Evolutionary conservation across 2,113 vertebrate genomes (phyloP), one percentile per base, ranked within the genome.

Genomic region (Tretioscincus oriximinensis): DNA sequence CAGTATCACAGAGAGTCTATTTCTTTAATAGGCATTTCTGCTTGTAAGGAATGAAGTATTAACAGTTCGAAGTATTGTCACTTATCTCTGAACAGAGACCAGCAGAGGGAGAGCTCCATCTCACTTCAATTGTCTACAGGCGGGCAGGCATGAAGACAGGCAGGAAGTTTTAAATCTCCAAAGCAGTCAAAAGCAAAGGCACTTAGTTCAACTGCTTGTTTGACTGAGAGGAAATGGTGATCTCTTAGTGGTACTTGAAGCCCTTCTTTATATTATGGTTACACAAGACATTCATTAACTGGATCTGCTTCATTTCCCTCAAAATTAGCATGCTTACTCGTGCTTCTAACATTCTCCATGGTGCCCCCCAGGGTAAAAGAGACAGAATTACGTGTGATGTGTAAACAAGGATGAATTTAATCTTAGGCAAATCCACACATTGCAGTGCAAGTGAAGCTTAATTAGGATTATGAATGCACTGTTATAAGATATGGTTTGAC

Each of bases 351-450:
- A 86, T 92, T 91, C 71, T 88, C 9, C 85, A 76, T 82, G 64
- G 74, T 86, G 11, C 90, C 72, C 31, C 76, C 84, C 28, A 70
- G 77, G 82, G 81, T 86, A 85, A 90, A 86, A 74, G 41, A 91
- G 83, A 91, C 60, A 89, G 82, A 92, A 92, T 92, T 93, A 88
- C 31, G 12, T 91, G 84, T 81, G 87, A 87, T 89, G 54, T 94
- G 82, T 90, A 93, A 95, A 93, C 26, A 92, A 70, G 64, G 82
- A 92, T 94, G 90, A 93, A 90, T 91, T 91, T 91, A 91, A 91
- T 93, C 81, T 87, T 88, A 87, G 24, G 51, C 76, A 94, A 91
- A 95, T 93, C 76, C 87, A 92, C 76, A 91, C 67, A 89, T 88
- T 90, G 66, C 68, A 14, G 49, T 87, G 80, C 77, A 80, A 87